Evolutionary conservation across 2,888 invertebrate species (phyloP).

Genomic region (Parnassius smintheus): DNA sequence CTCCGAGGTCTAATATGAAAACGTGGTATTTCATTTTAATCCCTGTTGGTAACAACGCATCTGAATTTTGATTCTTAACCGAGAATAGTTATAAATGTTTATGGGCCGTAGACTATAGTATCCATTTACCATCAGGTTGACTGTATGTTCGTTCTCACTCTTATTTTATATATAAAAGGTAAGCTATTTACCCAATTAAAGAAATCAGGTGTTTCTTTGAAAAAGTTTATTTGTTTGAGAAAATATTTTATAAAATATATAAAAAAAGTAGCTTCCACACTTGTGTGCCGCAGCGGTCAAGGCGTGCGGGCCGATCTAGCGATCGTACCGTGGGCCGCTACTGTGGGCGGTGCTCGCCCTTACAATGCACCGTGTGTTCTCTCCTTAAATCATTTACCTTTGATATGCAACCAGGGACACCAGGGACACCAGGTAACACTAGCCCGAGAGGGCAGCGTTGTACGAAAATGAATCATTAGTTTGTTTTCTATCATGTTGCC

Average conservation of each 20-base stretch:
- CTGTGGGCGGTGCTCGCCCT: conserved; percentile 65
- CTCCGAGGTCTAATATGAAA: too few relatives aligned
- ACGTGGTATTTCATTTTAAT: too few relatives aligned
- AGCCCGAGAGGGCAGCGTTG: background rate
- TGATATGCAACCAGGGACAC: conserved; percentile 14
- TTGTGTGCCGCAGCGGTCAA: conserved; percentile 34
- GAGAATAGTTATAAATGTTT: too few relatives aligned
- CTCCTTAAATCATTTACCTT: conserved; percentile 55
- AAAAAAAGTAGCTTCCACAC: conserved; percentile 45
- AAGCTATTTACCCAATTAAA: too few relatives aligned
- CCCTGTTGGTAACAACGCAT: too few relatives aligned
- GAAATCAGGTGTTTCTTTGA: too few relatives aligned
- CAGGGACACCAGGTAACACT: background rate
- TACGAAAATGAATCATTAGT: conserved; percentile 5
- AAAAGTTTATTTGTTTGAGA: background rate
- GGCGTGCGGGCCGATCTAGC: conserved; percentile 75
- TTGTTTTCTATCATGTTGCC: background rate
- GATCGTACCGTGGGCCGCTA: conserved; percentile 68
- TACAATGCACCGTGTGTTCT: conserved; percentile 59
- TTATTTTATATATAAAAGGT: too few relatives aligned
- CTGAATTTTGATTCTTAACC: too few relatives aligned
- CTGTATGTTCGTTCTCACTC: too few relatives aligned
- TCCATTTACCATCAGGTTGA: too few relatives aligned
- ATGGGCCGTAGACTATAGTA: too few relatives aligned
- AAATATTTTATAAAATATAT: background rate